Conservation (phyloP, 2,888 invertebrate genomes). For the Hoplodrina ambigua region DNA sequence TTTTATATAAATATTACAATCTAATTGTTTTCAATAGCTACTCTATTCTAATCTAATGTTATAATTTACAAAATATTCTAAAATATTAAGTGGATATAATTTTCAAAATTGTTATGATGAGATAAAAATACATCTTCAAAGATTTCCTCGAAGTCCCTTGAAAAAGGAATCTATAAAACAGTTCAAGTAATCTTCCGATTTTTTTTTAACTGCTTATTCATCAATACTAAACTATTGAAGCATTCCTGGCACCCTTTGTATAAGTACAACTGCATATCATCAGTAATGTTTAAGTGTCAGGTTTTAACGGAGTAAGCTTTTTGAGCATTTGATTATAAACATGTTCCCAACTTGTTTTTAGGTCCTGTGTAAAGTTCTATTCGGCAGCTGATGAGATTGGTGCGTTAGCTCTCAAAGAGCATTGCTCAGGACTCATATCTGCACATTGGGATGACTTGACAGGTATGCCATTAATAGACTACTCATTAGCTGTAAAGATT, state of each 20-base stretch:
- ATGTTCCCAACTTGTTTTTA: slow-evolving; percentile 58
- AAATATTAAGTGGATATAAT: no score
- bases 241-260: neutral
- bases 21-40: neutral
- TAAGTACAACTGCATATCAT: no score
- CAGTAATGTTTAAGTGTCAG: no score
- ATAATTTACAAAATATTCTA: neutral
- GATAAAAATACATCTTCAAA: no score
- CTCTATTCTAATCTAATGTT: neutral
- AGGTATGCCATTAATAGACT: slow-evolving; percentile 69
- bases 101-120: no score
- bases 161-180: neutral
- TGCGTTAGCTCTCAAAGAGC: slow-evolving; percentile 94
- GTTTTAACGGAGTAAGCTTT: no score
- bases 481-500: neutral
- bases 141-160: no score
- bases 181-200: no score
- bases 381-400: slow-evolving; percentile 98
- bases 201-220: neutral
- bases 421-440: slow-evolving; percentile 97
- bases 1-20: neutral
- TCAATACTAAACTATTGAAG: neutral
- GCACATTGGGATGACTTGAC: slow-evolving; percentile 97
- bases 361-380: slow-evolving; percentile 96
- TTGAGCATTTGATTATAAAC: neutral